These are phyloP conservation scores for Neoscelio sp. DNA, from an alignment of 2,888 invertebrate genomes.

Conservation along the genomic window DNA sequence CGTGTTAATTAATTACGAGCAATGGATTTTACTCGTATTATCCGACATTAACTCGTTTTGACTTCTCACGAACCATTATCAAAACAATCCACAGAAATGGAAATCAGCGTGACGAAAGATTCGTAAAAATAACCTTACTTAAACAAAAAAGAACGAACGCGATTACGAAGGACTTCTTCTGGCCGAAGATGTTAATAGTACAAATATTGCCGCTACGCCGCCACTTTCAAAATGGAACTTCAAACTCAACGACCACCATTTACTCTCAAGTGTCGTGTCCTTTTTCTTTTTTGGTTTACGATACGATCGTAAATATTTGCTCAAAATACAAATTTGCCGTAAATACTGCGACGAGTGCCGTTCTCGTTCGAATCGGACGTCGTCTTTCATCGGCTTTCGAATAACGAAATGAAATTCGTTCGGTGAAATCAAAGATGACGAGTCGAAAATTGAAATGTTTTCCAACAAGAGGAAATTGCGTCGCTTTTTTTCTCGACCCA, in stretches of 20 bases:
- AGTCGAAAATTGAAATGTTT: not conserved
- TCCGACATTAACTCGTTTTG: too few species aligned
- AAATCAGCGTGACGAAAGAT: too few species aligned
- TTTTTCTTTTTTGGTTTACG: slow-evolving; percentile 16
- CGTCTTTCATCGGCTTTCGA: slow-evolving; percentile 2
- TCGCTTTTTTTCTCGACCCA: not conserved
- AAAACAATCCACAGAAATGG: too few species aligned
- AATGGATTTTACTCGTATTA: too few species aligned
- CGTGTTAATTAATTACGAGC: too few species aligned
- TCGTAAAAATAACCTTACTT: too few species aligned
- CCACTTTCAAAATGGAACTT: slow-evolving; percentile 36
- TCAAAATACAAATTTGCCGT: slow-evolving; percentile 42
- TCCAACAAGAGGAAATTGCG: not conserved
- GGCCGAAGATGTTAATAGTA: slow-evolving; percentile 46
- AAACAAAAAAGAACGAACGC: slow-evolving; percentile 13
- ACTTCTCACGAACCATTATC: too few species aligned
- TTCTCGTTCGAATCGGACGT: not conserved
- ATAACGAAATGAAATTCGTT: slow-evolving; percentile 5
- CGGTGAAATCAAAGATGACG: not conserved
- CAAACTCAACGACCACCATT: slow-evolving; percentile 6
- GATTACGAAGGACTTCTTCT: slow-evolving; percentile 28
- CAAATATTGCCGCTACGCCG: slow-evolving; percentile 45
- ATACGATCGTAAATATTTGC: slow-evolving; percentile 27
- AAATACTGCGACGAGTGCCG: slow-evolving; percentile 38
- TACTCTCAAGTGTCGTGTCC: not conserved